Evolutionary conservation across 2,113 vertebrate species (phyloP).

Genomic region (Seriola aureovittata): DNA sequence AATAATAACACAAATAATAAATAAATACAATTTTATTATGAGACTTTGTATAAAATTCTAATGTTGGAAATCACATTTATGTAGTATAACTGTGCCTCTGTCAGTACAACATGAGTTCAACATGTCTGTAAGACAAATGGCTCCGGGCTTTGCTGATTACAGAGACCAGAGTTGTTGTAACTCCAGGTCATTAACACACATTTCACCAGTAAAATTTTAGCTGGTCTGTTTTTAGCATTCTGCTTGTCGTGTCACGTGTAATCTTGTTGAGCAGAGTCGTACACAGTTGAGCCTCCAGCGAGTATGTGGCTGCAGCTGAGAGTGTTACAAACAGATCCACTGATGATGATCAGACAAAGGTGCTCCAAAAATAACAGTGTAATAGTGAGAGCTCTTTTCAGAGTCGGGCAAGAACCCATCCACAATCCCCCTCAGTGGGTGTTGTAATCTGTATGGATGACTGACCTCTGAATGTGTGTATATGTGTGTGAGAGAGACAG

Average conservation of each 20-base stretch:
- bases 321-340: background rate
- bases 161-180: background rate
- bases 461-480: slow-evolving; percentile 37
- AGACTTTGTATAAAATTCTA: background rate
- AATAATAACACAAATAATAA: background rate
- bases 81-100: background rate
- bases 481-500: background rate
- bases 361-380: slow-evolving; percentile 38
- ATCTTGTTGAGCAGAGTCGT: background rate
- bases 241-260: background rate
- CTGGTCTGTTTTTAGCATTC: background rate
- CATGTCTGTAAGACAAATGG: background rate
- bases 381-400: slow-evolving; percentile 28
- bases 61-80: background rate
- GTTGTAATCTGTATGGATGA: slow-evolving; percentile 58
- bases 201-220: background rate
- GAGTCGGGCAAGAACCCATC: slow-evolving; percentile 32
- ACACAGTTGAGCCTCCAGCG: background rate
- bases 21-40: background rate
- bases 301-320: background rate
- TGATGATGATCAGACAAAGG: slow-evolving; percentile 20
- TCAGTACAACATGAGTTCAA: background rate
- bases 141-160: background rate
- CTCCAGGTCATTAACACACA: background rate
- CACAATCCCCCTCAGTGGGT: slow-evolving; percentile 20